Evolutionary conservation across 1,140 invertebrate genomes (phyloP).

Genomic region (Heterodera schachtii): DNA sequence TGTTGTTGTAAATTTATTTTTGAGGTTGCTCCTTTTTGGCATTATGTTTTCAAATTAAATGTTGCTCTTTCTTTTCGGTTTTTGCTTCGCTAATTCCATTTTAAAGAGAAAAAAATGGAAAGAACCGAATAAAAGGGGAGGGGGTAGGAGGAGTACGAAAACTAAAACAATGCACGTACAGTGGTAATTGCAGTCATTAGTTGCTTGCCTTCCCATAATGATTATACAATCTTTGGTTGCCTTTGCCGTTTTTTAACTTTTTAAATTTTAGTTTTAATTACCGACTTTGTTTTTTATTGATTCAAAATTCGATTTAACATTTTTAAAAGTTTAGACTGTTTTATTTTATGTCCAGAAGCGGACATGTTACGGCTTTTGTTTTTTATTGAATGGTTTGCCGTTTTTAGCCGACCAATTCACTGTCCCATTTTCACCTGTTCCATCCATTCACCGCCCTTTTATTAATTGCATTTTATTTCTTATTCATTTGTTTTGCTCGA

Average conservation of each 20-base stretch:
- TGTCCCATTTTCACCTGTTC: background rate
- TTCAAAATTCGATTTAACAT: too few relatives aligned
- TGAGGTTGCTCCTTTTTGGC: background rate
- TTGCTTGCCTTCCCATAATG: background rate
- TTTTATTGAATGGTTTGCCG: too few relatives aligned
- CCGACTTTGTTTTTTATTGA: too few relatives aligned
- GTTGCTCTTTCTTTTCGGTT: too few relatives aligned
- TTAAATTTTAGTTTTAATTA: too few relatives aligned
- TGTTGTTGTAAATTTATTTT: background rate
- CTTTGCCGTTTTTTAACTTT: too few relatives aligned
- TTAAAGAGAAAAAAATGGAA: background rate
- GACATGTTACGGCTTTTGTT: too few relatives aligned
- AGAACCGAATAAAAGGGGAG: too few relatives aligned
- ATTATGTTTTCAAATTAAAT: background rate
- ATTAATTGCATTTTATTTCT: background rate
- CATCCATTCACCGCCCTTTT: background rate
- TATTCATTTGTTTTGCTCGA: background rate
- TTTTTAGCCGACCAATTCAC: background rate
- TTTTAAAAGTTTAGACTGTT: too few relatives aligned
- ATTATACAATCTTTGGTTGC: background rate
- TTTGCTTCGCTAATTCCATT: background rate
- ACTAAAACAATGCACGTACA: background rate
- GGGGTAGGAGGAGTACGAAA: too few relatives aligned
- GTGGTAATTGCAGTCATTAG: background rate
- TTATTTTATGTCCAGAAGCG: too few relatives aligned